phyloP scores from a whole-genome alignment of 2,888 invertebrate species.

The Hypolimnas misippus region DNA sequence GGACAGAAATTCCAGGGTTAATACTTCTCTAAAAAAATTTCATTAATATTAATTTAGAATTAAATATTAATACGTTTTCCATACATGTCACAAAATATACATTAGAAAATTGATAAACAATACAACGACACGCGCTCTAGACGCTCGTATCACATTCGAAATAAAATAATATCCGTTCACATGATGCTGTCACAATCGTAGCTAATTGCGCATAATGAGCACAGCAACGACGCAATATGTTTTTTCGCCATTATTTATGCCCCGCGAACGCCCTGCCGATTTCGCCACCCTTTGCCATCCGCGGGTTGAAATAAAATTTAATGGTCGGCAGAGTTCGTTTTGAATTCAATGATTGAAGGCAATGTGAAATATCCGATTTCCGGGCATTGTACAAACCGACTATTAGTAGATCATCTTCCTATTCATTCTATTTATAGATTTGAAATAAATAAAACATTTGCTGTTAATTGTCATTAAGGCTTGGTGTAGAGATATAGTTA shows the following conservation, averaged over 20 bases:
- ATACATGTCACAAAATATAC: not conserved
- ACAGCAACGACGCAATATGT: slow-evolving; percentile 78
- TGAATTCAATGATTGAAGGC: slow-evolving; percentile 57
- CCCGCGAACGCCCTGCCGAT: slow-evolving; percentile 65
- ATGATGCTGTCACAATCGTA: slow-evolving; percentile 79
- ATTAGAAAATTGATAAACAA: slow-evolving; percentile 35
- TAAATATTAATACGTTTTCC: no score
- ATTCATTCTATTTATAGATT: slow-evolving; percentile 18
- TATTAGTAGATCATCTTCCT: slow-evolving; percentile 37
- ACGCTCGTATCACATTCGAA: slow-evolving; percentile 50
- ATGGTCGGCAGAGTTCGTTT: slow-evolving; percentile 71
- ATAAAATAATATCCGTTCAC: slow-evolving; percentile 71
- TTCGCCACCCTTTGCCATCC: slow-evolving; percentile 66
- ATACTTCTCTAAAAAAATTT: no score
- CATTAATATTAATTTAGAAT: not conserved
- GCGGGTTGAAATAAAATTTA: slow-evolving; percentile 80
- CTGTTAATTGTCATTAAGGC: no score
- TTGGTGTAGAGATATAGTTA: no score
- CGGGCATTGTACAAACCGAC: slow-evolving; percentile 55
- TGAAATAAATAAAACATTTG: slow-evolving; percentile 4
- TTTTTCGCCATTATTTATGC: slow-evolving; percentile 80
- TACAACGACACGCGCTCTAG: slow-evolving; percentile 53
- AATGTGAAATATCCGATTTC: slow-evolving; percentile 78
- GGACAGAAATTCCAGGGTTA: not conserved
- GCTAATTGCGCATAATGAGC: slow-evolving; percentile 84